phyloP scores from a whole-genome alignment of 2,113 vertebrate species.

The Ailurus styani region DNA sequence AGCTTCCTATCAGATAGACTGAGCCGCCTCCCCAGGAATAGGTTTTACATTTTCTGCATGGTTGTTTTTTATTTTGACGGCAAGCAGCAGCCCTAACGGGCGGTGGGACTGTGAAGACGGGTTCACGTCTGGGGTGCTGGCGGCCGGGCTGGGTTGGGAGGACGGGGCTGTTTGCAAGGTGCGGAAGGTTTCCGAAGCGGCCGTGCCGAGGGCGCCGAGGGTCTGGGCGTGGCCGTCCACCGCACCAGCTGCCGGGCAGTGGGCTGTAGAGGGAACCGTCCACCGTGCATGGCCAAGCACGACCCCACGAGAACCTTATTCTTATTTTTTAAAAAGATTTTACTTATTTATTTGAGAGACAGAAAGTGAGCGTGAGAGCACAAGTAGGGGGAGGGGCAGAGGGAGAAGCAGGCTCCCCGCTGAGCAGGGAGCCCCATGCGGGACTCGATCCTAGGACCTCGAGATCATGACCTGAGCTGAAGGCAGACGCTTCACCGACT shows the following conservation, averaged over 20 bases:
- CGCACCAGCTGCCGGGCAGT: not conserved
- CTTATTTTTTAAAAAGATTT: not conserved
- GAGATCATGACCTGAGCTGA: too few relatives aligned
- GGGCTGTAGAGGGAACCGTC: fast-evolving
- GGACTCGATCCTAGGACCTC: too few relatives aligned
- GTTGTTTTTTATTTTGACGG: not conserved
- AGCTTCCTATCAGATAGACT: not conserved
- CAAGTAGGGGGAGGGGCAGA: too few relatives aligned
- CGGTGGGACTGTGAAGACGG: not conserved
- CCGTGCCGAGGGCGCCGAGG: fast-evolving
- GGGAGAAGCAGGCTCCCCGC: too few relatives aligned
- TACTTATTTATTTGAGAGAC: too few relatives aligned
- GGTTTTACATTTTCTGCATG: not conserved
- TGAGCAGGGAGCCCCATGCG: too few relatives aligned
- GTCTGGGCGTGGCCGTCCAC: not conserved
- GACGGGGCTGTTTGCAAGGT: not conserved
- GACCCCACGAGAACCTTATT: not conserved
- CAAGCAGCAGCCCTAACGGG: not conserved
- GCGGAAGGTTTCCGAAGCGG: not conserved
- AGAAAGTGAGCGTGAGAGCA: too few relatives aligned
- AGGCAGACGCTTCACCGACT: too few relatives aligned
- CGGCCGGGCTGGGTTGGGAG: not conserved
- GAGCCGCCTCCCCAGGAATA: not conserved
- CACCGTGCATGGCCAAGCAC: not conserved
- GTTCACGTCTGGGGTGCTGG: not conserved